These are phyloP conservation scores for Molossus alvarezi DNA, from an alignment of 2,797 vertebrate species.

Conservation along the genomic window DNA sequence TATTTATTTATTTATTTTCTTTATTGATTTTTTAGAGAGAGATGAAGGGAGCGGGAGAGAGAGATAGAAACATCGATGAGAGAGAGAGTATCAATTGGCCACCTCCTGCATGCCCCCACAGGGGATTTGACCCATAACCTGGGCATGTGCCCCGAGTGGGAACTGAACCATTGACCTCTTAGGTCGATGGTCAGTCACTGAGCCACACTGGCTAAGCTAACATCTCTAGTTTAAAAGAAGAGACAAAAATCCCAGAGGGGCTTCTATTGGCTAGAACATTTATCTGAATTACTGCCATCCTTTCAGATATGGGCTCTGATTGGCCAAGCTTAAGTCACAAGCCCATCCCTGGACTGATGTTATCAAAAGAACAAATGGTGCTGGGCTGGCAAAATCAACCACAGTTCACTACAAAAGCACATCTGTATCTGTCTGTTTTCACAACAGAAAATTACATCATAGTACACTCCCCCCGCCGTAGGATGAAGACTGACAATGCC, in stretches of 20 bases:
- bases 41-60: too few relatives aligned
- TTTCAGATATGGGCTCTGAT: not conserved
- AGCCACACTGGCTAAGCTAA: too few relatives aligned
- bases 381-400: not conserved
- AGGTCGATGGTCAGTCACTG: too few relatives aligned
- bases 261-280: not conserved
- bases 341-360: not conserved
- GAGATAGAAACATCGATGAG: too few relatives aligned
- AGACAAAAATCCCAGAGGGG: not conserved
- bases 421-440: not conserved
- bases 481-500: not conserved
- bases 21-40: too few relatives aligned
- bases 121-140: too few relatives aligned
- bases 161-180: too few relatives aligned
- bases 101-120: too few relatives aligned
- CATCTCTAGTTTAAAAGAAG: not conserved
- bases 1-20: too few relatives aligned
- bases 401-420: not conserved
- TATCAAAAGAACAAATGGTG: not conserved
- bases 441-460: not conserved
- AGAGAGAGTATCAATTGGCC: too few relatives aligned
- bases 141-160: too few relatives aligned
- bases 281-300: not conserved
- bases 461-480: not conserved
- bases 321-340: not conserved